Conservation (phyloP, 2,797 vertebrate genomes). For the Phrynocephalus vlangalii region DNA sequence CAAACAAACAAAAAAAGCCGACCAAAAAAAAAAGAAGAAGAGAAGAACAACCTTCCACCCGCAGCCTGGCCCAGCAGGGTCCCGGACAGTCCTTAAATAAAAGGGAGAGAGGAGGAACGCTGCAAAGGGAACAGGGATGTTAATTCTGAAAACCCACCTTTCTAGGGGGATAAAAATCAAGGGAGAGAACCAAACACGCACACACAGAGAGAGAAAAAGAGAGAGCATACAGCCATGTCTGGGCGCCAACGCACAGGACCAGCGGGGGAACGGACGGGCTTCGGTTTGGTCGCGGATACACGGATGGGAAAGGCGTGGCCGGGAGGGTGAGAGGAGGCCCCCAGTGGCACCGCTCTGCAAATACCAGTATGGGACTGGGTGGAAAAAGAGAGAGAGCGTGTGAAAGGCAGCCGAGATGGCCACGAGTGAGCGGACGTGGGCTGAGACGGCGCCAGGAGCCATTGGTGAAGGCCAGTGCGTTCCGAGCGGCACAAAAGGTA, state of each 20-base stretch:
- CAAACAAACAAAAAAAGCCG: neutral
- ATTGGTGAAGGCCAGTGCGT: neutral
- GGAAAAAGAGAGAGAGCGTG: too few species aligned
- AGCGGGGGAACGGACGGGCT: neutral
- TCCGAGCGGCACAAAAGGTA: conserved; percentile 1
- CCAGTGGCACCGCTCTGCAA: neutral
- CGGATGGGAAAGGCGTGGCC: neutral
- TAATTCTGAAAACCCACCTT: neutral
- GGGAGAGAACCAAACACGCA: too few species aligned
- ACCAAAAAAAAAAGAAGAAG: conserved; percentile 1
- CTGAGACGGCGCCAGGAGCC: neutral
- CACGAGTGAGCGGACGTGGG: neutral
- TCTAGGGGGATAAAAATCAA: neutral
- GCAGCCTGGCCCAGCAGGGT: conserved; percentile 7
- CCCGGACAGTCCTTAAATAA: conserved; percentile 47
- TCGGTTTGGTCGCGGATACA: conserved; percentile 17
- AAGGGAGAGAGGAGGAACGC: neutral
- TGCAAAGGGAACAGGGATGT: neutral
- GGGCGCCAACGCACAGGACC: neutral
- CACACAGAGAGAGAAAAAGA: neutral
- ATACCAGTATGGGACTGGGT: neutral
- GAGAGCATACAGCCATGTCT: neutral
- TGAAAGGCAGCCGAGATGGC: neutral
- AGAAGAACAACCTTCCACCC: neutral
- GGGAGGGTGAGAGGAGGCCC: neutral